Percentiles rank a stretch among this genome's conserved stretches.
phyloP scores from a whole-genome alignment of 2,797 vertebrate genomes.

The Melanotaenia parkinsoni region DNA sequence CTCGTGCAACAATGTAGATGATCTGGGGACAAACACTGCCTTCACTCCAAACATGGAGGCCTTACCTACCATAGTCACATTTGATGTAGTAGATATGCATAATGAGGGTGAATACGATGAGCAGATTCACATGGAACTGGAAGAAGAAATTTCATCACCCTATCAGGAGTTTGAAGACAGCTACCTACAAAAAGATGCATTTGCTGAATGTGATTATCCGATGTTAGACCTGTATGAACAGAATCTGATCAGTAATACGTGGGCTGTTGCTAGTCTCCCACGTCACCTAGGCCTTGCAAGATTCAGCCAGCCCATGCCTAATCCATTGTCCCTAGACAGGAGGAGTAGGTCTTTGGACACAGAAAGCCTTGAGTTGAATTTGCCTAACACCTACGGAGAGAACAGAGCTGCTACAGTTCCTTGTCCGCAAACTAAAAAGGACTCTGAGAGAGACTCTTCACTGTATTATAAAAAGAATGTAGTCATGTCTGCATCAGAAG shows the following conservation, averaged over 20 bases:
- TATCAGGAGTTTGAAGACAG: conserved; percentile 91
- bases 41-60: conserved; percentile 92
- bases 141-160: conserved; percentile 88
- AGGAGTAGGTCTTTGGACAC: conserved; percentile 95
- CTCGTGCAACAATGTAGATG: conserved; percentile 85
- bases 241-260: conserved; percentile 85
- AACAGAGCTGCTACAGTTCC: conserved; percentile 68
- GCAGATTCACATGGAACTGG: conserved; percentile 88
- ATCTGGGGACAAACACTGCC: conserved; percentile 85
- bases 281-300: conserved; percentile 89
- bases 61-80: conserved; percentile 96
- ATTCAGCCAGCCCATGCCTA: conserved; percentile 82
- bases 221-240: conserved; percentile 85
- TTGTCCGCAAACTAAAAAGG: conserved; percentile 69
- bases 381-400: conserved; percentile 75
- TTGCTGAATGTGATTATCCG: conserved; percentile 90
- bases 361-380: conserved; percentile 88
- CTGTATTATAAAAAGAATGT: conserved; percentile 73
- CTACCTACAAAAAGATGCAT: conserved; percentile 89
- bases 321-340: conserved; percentile 87
- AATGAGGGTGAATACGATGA: conserved; percentile 96
- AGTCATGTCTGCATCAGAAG: conserved; percentile 59
- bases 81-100: conserved; percentile 95
- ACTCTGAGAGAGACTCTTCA: conserved; percentile 61
- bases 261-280: conserved; percentile 94